Evolutionary conservation across 2,888 invertebrate genomes (phyloP).

Genomic region (Cecidostiba fungosa): DNA sequence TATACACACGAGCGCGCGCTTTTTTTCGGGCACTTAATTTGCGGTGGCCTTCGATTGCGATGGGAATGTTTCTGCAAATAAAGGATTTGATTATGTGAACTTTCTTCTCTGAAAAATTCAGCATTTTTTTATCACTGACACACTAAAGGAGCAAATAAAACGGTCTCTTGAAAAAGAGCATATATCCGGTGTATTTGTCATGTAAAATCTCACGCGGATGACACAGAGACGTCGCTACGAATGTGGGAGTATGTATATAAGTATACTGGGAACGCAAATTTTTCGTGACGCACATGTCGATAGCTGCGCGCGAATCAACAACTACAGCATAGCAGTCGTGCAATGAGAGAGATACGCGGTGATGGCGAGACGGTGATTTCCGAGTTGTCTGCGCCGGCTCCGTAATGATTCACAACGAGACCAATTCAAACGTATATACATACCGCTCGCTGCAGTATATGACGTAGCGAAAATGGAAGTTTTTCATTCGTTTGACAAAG

Average conservation of each 20-base stretch:
- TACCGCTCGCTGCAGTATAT: background rate
- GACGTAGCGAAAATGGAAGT: background rate
- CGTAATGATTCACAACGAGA: slow-evolving; percentile 40
- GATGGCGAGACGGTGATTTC: slow-evolving; percentile 26
- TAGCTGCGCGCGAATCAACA: slow-evolving; percentile 29
- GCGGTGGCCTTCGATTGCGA: background rate
- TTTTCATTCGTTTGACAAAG: background rate
- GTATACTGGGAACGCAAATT: slow-evolving; percentile 5
- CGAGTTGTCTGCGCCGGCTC: background rate
- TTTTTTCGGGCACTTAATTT: slow-evolving; percentile 1
- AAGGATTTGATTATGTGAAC: no score
- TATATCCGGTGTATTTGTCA: slow-evolving; percentile 15
- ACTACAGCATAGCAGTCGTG: background rate
- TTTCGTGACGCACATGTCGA: slow-evolving; percentile 46
- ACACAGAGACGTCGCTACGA: background rate
- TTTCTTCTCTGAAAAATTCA: no score
- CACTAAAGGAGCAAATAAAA: background rate
- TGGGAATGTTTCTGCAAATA: background rate
- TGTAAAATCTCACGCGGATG: slow-evolving; percentile 14
- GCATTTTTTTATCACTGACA: background rate
- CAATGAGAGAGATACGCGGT: background rate
- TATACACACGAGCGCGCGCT: background rate
- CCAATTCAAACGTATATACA: background rate
- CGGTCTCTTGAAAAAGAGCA: background rate
- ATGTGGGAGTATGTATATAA: background rate